Evolutionary conservation across 2,888 invertebrate genomes (phyloP).

Genomic region (Lasioglossum morio): DNA sequence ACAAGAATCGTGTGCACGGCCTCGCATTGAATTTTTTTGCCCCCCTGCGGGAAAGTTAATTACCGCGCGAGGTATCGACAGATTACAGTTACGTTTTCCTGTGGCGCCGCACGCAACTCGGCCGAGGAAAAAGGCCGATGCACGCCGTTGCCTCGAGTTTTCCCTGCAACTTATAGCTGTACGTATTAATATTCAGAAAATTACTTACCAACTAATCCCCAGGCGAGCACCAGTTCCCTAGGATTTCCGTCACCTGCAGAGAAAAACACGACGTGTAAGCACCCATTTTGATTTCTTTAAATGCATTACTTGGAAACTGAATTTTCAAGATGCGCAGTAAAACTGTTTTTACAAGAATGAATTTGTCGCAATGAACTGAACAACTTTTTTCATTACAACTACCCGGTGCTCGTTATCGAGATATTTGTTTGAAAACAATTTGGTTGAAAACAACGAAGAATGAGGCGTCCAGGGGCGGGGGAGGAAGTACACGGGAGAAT

Average conservation of each 20-base stretch:
- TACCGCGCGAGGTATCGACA: slow-evolving; percentile 46
- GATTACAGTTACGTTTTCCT: slow-evolving; percentile 58
- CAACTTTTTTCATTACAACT: no score
- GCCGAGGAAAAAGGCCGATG: slow-evolving; percentile 10
- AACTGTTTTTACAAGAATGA: no score
- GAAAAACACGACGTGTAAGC: slow-evolving; percentile 30
- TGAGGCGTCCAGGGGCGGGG: background rate
- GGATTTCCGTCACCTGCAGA: slow-evolving; percentile 51
- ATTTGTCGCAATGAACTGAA: no score
- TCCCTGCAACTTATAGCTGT: slow-evolving; percentile 47
- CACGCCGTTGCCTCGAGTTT: slow-evolving; percentile 49
- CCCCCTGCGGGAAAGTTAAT: slow-evolving; percentile 52
- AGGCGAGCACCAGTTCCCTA: slow-evolving; percentile 47
- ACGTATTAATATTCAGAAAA: slow-evolving; percentile 65
- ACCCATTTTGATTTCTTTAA: background rate
- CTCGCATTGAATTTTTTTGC: slow-evolving; percentile 12
- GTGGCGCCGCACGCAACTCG: slow-evolving; percentile 38
- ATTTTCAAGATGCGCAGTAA: no score
- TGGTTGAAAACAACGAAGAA: background rate
- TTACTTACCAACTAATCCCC: slow-evolving; percentile 63
- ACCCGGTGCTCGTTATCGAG: no score
- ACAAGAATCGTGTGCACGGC: background rate
- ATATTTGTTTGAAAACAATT: no score
- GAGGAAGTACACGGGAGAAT: background rate
- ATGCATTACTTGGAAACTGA: no score